Conservation (phyloP, 1,140 invertebrate species). For the Antheraea pernyi region DNA sequence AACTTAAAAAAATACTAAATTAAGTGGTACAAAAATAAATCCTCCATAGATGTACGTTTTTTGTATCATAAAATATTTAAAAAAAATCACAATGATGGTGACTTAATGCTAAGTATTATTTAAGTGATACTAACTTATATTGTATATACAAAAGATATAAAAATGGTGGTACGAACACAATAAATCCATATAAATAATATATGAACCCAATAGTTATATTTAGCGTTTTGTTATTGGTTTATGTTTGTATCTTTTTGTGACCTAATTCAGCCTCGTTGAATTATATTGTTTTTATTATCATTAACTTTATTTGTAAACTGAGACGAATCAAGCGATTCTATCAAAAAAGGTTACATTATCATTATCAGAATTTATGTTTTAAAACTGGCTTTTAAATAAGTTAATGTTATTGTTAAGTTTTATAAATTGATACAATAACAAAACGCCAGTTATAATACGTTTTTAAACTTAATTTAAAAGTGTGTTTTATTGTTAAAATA, state of each 20-base stretch:
- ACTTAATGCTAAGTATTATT: conserved; percentile 37
- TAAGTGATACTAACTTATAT: conserved; percentile 7
- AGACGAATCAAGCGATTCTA: no score
- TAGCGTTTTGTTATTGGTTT: conserved; percentile 11
- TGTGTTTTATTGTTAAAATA: neutral
- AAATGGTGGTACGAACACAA: conserved; percentile 65
- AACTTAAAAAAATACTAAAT: neutral
- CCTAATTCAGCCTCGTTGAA: neutral
- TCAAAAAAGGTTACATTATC: no score
- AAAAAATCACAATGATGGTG: conserved; percentile 66
- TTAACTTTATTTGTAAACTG: no score
- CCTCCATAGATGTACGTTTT: conserved; percentile 32
- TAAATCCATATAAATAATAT: neutral
- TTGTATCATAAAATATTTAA: conserved; percentile 35
- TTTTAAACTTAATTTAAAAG: neutral
- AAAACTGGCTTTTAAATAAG: no score
- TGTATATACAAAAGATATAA: conserved; percentile 66
- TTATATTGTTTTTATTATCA: neutral
- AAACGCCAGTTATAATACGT: neutral
- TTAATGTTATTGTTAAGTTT: no score
- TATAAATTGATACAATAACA: neutral
- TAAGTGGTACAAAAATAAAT: conserved; percentile 65
- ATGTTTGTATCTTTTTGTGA: neutral
- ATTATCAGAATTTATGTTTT: no score
- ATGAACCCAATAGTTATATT: neutral